These are phyloP conservation scores for Oxygymnocypris stewartii DNA, from an alignment of 2,113 vertebrate genomes.

Conservation along the genomic window DNA sequence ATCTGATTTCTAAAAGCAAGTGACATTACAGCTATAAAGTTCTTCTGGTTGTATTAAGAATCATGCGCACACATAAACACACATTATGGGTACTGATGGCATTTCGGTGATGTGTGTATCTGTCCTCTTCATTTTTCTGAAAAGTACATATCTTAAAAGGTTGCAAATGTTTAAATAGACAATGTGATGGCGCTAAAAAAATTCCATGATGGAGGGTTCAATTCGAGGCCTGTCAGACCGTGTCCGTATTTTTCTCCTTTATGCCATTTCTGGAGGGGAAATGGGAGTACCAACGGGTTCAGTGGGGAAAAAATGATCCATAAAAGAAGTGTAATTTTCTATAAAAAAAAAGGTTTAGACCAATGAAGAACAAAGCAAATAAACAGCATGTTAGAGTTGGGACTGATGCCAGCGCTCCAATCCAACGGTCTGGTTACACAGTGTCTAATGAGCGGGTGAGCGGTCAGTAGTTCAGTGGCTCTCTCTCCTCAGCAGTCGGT, in stretches of 20 bases:
- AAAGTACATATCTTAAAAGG: not conserved
- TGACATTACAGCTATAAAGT: slow-evolving; percentile 8
- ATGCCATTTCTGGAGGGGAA: not conserved
- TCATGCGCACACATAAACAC: slow-evolving; percentile 2
- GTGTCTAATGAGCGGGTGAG: slow-evolving; percentile 4
- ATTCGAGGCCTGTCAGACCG: not conserved
- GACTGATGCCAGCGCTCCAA: not conserved
- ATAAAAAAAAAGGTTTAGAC: slow-evolving; percentile 24
- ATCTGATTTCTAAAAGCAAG: slow-evolving; percentile 17
- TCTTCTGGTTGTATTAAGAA: slow-evolving; percentile 11
- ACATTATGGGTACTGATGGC: slow-evolving; percentile 18
- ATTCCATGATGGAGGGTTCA: not conserved
- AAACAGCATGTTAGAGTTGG: slow-evolving; percentile 1
- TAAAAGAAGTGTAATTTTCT: slow-evolving; percentile 6
- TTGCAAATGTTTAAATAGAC: slow-evolving; percentile 5
- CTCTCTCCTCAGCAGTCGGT: slow-evolving; percentile 69
- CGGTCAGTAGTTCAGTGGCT: slow-evolving; percentile 22
- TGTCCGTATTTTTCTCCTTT: not conserved
- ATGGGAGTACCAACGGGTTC: not conserved
- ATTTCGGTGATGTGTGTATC: slow-evolving; percentile 14
- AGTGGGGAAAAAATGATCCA: slow-evolving; percentile 13
- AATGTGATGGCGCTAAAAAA: not conserved
- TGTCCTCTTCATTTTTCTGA: not conserved
- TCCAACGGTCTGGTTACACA: slow-evolving; percentile 7
- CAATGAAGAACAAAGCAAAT: slow-evolving; percentile 25